Conservation (phyloP, 92 coral and sea anemone species). For the Phymanthus crucifer region DNA sequence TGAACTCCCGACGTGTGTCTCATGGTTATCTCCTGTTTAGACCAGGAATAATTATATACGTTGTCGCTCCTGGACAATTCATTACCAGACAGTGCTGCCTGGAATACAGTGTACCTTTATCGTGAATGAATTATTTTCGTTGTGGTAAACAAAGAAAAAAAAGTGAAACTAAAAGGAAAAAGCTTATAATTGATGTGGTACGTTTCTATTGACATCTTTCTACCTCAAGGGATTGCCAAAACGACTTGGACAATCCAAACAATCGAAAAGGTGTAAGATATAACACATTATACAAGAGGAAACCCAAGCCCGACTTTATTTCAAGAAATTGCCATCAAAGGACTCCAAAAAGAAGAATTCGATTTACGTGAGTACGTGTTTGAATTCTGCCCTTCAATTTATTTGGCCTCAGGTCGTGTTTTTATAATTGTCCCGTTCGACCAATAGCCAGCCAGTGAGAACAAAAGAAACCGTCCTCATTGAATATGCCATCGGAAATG, state of each 20-base stretch:
- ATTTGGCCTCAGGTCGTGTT: conserved; percentile 27
- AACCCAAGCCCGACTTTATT: not conserved
- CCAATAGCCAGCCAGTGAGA: conserved; percentile 15
- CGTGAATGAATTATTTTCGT: too few species aligned
- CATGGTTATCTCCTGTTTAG: not conserved
- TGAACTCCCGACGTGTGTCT: not conserved
- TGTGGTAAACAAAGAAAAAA: not conserved
- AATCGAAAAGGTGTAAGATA: conserved; percentile 18
- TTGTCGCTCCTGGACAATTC: not conserved
- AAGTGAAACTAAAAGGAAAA: not conserved
- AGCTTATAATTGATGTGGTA: not conserved
- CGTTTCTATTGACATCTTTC: not conserved
- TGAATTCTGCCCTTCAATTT: conserved; percentile 24
- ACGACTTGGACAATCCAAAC: conserved; percentile 23
- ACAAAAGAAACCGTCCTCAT: conserved; percentile 28
- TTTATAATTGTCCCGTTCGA: not conserved
- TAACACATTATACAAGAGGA: conserved; percentile 8
- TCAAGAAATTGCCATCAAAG: not conserved
- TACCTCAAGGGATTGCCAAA: not conserved
- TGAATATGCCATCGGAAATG: conserved; percentile 35
- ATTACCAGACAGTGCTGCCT: too few species aligned
- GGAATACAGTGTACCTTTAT: too few species aligned
- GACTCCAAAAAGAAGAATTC: not conserved
- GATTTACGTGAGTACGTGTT: conserved; percentile 32
- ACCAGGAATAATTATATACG: not conserved